Conservation (phyloP, 2,797 vertebrate species). For the Danio kyathit region DNA sequence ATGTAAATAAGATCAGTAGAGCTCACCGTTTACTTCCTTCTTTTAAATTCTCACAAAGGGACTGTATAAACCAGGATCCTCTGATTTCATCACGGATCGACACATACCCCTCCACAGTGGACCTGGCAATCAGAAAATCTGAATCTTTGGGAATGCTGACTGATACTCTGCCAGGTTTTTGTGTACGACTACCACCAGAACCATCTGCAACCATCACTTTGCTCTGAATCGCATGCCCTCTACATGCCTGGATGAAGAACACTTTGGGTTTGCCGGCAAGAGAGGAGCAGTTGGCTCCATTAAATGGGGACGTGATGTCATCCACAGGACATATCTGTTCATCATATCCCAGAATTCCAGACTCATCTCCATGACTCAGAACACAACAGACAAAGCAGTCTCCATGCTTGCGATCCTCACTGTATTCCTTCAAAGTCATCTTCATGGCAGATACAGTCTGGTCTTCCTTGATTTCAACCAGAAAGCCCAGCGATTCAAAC, state of each 20-base stretch:
- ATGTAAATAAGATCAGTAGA: background rate
- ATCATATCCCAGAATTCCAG: conserved; percentile 27
- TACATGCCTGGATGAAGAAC: conserved; percentile 60
- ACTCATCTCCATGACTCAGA: conserved; percentile 44
- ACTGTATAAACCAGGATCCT: conserved; percentile 88
- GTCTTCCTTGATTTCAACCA: background rate
- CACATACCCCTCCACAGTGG: conserved; percentile 78
- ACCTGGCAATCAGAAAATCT: conserved; percentile 84
- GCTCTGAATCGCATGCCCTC: background rate
- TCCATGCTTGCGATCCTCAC: background rate
- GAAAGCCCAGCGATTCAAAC: conserved; percentile 48
- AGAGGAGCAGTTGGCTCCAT: background rate
- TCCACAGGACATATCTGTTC: background rate
- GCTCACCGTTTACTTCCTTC: conserved; percentile 79
- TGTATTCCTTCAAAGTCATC: background rate
- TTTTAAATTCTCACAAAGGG: conserved; percentile 80
- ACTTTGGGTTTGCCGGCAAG: conserved; percentile 56
- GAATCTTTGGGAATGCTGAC: conserved; percentile 73
- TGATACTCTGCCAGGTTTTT: background rate
- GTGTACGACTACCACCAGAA: background rate
- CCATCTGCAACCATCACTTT: background rate
- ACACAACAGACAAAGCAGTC: conserved; percentile 61
- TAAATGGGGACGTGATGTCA: conserved; percentile 50
- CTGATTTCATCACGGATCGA: conserved; percentile 55
- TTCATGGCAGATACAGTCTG: conserved; percentile 16